Evolutionary conservation across 2,888 invertebrate genomes (phyloP).

Genomic region (Clepsis dumicolana): DNA sequence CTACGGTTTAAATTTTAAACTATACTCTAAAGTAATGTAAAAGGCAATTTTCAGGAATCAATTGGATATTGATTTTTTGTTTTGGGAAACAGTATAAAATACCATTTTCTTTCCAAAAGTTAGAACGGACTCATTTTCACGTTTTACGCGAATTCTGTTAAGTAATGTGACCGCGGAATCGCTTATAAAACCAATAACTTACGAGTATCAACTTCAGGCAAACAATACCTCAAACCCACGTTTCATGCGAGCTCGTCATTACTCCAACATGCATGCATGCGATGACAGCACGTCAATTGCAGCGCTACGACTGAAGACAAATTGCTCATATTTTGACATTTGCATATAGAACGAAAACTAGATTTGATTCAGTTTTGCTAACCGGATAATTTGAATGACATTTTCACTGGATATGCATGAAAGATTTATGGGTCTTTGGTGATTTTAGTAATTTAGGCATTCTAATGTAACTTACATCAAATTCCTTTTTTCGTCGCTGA

Average conservation of each 20-base stretch:
- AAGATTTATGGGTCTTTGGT: neutral
- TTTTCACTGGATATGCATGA: conserved; percentile 22
- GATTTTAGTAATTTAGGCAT: neutral
- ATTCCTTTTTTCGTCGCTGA: too few relatives aligned
- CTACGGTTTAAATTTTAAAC: too few relatives aligned
- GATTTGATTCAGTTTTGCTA: conserved; percentile 32
- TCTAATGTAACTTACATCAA: too few relatives aligned
- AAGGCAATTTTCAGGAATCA: too few relatives aligned
- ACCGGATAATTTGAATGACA: conserved; percentile 34
- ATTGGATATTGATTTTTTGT: too few relatives aligned
- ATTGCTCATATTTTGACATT: conserved; percentile 47
- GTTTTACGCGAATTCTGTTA: neutral
- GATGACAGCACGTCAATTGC: conserved; percentile 3
- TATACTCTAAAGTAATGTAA: too few relatives aligned
- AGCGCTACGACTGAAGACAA: conserved; percentile 6
- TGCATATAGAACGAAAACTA: conserved; percentile 51
- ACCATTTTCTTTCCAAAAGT: too few relatives aligned
- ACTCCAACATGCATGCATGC: conserved; percentile 21
- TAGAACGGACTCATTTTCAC: too few relatives aligned
- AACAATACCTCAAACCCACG: neutral
- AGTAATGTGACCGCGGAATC: neutral
- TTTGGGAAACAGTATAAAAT: too few relatives aligned
- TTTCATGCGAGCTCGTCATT: conserved; percentile 30
- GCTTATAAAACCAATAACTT: neutral
- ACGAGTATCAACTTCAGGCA: neutral